Evolutionary conservation across 2,113 vertebrate genomes (phyloP), one percentile per base, ranked within the genome.

Genomic region (Strigops habroptila): DNA sequence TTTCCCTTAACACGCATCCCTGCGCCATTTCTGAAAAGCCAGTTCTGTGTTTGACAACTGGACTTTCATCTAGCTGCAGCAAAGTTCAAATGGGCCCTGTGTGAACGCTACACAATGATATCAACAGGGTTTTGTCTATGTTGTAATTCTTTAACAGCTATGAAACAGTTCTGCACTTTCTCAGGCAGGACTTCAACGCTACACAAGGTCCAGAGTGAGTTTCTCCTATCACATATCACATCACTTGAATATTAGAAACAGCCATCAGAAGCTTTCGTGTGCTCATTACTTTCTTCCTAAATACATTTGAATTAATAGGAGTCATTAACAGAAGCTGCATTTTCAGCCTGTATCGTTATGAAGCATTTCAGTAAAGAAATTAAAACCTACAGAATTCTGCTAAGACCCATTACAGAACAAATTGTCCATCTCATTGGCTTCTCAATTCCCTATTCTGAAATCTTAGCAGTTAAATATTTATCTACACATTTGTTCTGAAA

Each of bases 381-480:
- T 67, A 31, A 81, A 52, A 67, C 14, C 33, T 39, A 33, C 22
- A 65, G 12, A 70, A 59, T 25, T 37, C 37, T 24, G 4, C 57
- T 18, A 49, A 86, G 76, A 76, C 11, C 48, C 46, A 5, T 23
- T 7, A n/a, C 7, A 75, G 70, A 35, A 85, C 43, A 71, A 79
- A 82, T 0, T 28, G 22, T 23, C 43, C 51, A 41, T 23, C 46
- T 67, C 51, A 25, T 0, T 75, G 43, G 51, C 51, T 79, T 60
- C 19, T 44, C 63, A 84, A 27, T 31, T 91, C 62, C 28, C 37
- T 78, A 2, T 35, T 51, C 68, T 27, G 37, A 93, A 94, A 88
- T 86, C 16, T 60, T 14, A 27, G 35, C 48, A 73, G 88, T 94
- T 94, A 93, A 96, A 91, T 82, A 93, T 93, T 93, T 73, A 91